Base-by-base conservation (phyloP, 2,113 vertebrate genomes). In the Irena cyanogastra region DNA sequence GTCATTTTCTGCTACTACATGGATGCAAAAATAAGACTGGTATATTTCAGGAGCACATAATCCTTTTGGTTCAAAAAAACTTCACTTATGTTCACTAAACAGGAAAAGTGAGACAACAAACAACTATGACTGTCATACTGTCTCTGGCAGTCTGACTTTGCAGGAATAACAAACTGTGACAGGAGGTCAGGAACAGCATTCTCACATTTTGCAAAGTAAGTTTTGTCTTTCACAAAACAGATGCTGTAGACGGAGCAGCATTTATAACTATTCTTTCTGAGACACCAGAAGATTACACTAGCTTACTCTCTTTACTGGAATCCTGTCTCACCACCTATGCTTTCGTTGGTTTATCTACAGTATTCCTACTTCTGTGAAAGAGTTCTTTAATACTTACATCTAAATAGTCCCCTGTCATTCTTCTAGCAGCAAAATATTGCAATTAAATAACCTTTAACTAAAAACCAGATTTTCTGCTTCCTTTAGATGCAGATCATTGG, bases 121-220 rank as follows among this genome's bases (percentile, higher is more conserved):
- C 83, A 96, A 85, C 90, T 59, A 15, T 12, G 50, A 23, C 66
- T 93, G 76, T 80, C 83, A 68, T 6, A 37, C 75, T 50, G 68
- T 66, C 75, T 88, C 77, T 74, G 72, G 79, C 92, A 78, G 79
- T 21, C 68, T 90, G 90, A 80, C 79, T 94, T 94, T 70, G 65
- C 70, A 90, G 50, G 75, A 94, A 90, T 52, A 95, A 91, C 85
- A 83, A 71, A 75, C 80, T 83, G 79, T 45, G 79, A 94, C 95
- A 94, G 66, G 61, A 93, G 94, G 87, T 90, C 91, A 93, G 71
- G 47, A 86, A 75, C 69, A 88, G 74, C 60, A 80, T 64, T 84
- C 88, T 84, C 91, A 95, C 95, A 81, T 92, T 95, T 81, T 92
- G 76, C 82, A 91, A 95, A 96, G 78, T 76, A 94, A 95, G 94